These are phyloP conservation scores for Notolepis coatsorum DNA, from an alignment of 2,797 vertebrate genomes.

Conservation along the genomic window DNA sequence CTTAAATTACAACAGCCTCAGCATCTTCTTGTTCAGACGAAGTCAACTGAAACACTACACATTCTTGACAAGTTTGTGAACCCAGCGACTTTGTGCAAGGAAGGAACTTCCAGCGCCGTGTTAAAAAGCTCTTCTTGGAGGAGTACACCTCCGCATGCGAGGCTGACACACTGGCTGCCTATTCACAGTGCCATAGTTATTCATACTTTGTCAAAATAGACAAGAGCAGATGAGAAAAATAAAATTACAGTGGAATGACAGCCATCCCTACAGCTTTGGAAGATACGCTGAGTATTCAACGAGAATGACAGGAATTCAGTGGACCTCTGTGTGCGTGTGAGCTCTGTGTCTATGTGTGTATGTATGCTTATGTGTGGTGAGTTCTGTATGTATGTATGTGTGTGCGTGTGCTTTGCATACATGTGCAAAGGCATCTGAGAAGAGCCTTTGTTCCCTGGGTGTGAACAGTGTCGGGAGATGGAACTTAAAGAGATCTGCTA, in stretches of 20 bases:
- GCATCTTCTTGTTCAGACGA: no score
- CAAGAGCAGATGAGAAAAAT: constrained; percentile 54
- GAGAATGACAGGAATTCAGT: constrained; percentile 40
- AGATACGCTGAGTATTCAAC: constrained; percentile 24
- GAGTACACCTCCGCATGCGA: constrained; percentile 37
- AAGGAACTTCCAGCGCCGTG: constrained; percentile 47
- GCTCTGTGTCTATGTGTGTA: no score
- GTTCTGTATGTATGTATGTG: constrained; percentile 13
- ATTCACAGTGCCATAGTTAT: constrained; percentile 51
- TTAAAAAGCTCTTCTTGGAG: constrained; percentile 59
- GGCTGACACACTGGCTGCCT: constrained; percentile 49
- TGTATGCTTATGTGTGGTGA: not conserved
- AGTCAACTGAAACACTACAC: no score
- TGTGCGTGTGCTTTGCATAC: constrained; percentile 40
- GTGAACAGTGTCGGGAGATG: constrained; percentile 52
- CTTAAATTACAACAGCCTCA: no score
- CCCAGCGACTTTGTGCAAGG: constrained; percentile 17
- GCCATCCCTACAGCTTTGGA: constrained; percentile 33
- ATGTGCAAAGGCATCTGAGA: constrained; percentile 25
- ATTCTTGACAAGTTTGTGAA: constrained; percentile 7
- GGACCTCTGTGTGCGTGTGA: constrained; percentile 22
- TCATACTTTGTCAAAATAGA: constrained; percentile 61
- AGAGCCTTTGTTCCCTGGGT: constrained; percentile 58
- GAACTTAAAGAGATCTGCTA: constrained; percentile 51
- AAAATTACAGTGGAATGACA: constrained; percentile 50